phyloP scores from a whole-genome alignment of 2,797 vertebrate species.

The Sebastolobus altivelis region DNA sequence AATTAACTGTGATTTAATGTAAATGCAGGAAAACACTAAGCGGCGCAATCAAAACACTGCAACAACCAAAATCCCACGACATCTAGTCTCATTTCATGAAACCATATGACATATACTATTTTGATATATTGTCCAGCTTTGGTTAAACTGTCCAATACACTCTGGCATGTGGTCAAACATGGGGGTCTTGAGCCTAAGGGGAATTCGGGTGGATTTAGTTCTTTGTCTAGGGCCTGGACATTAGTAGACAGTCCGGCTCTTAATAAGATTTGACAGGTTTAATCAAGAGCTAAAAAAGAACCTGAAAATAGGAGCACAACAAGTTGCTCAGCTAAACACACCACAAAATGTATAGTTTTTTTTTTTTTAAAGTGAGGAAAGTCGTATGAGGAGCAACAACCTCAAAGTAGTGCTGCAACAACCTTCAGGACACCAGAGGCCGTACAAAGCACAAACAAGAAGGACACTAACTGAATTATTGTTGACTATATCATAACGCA shows the following conservation, averaged over 20 bases:
- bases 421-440: neutral
- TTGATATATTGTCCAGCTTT: neutral
- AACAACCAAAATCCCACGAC: neutral
- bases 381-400: neutral
- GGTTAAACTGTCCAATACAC: neutral
- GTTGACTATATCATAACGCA: neutral
- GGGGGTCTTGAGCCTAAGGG: neutral
- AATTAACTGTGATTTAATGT: neutral
- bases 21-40: neutral
- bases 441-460: neutral
- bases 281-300: neutral
- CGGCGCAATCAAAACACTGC: neutral
- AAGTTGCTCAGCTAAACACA: neutral
- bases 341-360: neutral
- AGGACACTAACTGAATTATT: neutral
- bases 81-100: neutral
- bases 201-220: neutral
- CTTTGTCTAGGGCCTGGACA: slow-evolving; percentile 1
- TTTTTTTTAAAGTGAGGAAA: neutral
- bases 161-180: slow-evolving; percentile 5
- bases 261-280: slow-evolving; percentile 11
- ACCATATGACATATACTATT: neutral
- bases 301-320: neutral
- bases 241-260: neutral
- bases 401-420: neutral